Evolutionary conservation across 2,797 vertebrate species (phyloP).

Genomic region (Miichthys miiuy): DNA sequence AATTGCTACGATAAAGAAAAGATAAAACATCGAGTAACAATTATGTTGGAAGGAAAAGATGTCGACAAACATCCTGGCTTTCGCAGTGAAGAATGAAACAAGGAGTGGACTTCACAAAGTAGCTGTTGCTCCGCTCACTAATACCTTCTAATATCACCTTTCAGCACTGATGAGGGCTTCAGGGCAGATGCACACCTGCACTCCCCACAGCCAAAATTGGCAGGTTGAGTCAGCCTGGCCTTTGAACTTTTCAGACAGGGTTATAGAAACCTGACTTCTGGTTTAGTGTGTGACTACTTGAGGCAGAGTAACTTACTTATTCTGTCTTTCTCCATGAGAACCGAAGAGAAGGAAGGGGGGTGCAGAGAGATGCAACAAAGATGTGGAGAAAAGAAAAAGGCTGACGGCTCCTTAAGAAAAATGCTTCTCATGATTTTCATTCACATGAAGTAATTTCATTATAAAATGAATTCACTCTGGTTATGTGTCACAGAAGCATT

Average conservation of each 20-base stretch:
- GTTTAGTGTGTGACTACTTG: constrained; percentile 59
- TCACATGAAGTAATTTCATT: constrained; percentile 25
- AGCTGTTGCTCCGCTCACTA: constrained; percentile 70
- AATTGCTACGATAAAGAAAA: constrained; percentile 7
- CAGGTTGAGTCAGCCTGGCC: constrained; percentile 62
- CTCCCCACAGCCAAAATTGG: constrained; percentile 68
- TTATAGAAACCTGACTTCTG: constrained; percentile 47
- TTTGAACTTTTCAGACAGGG: constrained; percentile 69
- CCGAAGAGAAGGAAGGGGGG: not conserved
- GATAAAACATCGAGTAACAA: not conserved
- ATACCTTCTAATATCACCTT: constrained; percentile 80
- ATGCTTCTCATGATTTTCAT: constrained; percentile 11
- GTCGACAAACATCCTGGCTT: constrained; percentile 31
- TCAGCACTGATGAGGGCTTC: constrained; percentile 69
- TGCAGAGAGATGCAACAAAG: not conserved
- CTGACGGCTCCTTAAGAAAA: not conserved
- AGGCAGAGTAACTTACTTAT: not conserved
- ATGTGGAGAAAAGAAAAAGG: not conserved
- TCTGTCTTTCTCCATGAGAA: constrained; percentile 14
- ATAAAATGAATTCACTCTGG: constrained; percentile 34
- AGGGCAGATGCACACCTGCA: constrained; percentile 81
- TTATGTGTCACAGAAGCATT: constrained; percentile 26
- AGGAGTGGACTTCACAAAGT: constrained; percentile 67
- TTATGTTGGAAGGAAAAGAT: constrained; percentile 29
- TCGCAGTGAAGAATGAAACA: constrained; percentile 45